These are phyloP conservation scores for Conchocele bisecta DNA, from an alignment of 2,888 invertebrate genomes.

Conservation along the genomic window DNA sequence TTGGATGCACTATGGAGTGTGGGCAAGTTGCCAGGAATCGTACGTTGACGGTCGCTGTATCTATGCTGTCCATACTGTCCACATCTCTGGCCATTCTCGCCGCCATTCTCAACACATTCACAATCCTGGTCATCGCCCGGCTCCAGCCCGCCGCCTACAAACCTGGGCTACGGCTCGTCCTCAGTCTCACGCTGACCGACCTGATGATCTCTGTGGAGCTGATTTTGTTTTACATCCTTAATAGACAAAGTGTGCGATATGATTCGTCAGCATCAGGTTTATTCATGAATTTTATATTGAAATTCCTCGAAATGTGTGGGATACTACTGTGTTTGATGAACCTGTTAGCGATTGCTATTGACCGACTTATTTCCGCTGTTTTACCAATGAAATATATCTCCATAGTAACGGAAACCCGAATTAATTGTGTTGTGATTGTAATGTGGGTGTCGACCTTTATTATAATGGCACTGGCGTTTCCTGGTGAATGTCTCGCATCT, in stretches of 20 bases:
- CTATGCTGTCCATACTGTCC: no score
- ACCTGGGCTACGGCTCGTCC: background rate
- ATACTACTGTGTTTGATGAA: background rate
- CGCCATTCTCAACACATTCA: no score
- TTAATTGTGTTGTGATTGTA: background rate
- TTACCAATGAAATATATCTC: background rate
- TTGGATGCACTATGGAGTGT: no score
- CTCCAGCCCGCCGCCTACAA: no score
- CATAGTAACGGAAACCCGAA: background rate
- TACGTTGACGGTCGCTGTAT: no score
- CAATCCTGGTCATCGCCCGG: no score
- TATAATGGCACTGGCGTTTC: no score
- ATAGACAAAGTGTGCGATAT: no score
- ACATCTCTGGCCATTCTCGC: no score
- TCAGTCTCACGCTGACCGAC: background rate
- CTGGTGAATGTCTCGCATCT: no score
- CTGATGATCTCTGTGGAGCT: background rate
- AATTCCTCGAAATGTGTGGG: background rate
- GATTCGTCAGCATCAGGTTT: constrained; percentile 1
- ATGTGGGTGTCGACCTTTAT: background rate
- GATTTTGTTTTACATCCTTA: background rate
- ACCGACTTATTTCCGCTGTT: background rate
- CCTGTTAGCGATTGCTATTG: background rate
- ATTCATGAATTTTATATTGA: constrained; percentile 1
- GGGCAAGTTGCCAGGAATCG: no score